Conservation (phyloP, 2,113 vertebrate species). For the Rhegmatorhina hoffmannsi region DNA sequence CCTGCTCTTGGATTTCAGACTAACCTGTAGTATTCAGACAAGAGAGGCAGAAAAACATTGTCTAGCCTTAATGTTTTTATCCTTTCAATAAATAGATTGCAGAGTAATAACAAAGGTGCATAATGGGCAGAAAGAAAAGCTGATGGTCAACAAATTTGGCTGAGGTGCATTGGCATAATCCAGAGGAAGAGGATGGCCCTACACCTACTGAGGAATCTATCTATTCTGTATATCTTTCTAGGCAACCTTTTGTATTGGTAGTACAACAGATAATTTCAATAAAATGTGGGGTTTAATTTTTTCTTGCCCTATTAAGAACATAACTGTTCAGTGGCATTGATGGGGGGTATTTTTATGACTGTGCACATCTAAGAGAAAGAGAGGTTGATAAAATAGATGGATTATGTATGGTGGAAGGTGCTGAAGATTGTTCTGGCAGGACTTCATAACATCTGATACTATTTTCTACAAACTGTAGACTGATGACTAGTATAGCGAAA, state of each 20-base stretch:
- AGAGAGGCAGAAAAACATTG: background rate
- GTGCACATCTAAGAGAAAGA: background rate
- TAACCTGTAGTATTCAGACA: background rate
- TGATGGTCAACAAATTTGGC: background rate
- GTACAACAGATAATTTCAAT: background rate
- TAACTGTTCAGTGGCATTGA: background rate
- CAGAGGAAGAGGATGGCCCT: background rate
- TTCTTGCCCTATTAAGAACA: background rate
- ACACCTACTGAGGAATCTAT: accelerated
- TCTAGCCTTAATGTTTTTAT: background rate
- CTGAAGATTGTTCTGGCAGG: background rate
- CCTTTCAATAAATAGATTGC: background rate
- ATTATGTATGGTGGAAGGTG: background rate
- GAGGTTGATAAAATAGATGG: background rate
- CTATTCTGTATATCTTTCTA: background rate
- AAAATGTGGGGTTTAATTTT: background rate
- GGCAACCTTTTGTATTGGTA: background rate
- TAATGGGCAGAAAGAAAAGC: background rate
- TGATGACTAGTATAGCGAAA: background rate
- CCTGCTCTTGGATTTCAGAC: background rate
- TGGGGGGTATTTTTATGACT: background rate
- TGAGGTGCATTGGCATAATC: background rate
- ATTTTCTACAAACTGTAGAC: background rate
- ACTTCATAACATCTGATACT: background rate
- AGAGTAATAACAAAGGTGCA: background rate